Base-by-base conservation (phyloP, 2,113 vertebrate genomes). In the Embiotoca jacksoni region DNA sequence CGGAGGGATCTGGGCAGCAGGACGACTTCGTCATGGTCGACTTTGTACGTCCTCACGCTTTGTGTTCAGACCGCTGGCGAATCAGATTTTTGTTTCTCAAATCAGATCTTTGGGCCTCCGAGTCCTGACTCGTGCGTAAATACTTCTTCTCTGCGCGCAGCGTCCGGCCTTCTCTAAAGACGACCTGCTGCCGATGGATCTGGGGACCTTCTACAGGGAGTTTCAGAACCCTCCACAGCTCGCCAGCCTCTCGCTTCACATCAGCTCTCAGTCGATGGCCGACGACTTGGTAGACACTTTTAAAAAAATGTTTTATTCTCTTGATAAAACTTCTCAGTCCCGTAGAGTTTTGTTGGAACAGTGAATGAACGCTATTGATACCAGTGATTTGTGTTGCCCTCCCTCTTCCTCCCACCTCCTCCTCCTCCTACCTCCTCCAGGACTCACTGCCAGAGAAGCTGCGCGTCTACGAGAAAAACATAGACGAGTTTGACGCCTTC, bases 111-210 rank as follows among this genome's bases (percentile, higher is more conserved):
- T 23, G 23, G 23, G 23, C 23, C 23, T 23, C 23, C 23, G 23
- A 23, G 23, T 23, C 23, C 23, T 23, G 23, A 23, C 23, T 23
- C 23, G 23, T 23, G 23, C 23, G 23, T 23, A 23, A 23, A 23
- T 23, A 23, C 23, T 23, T 23, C 23, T 23, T 52, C 2, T 0
- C 7, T 46, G 5, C 37, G 0, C 6, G 1, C 10, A 99, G 98
- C 97, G 97, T 82, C 98, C 98, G 5, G 98, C 98, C 6, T 99
- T 99, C 93, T 99, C 98, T 69, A 99, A 99, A 92, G 98, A 99
- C 4, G 98, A 99, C 89, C 93, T 99, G 88, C 82, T 99, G 88
- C 97, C 98, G 1, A 99, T 99, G 97, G 98, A 99, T 88, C 87
- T 99, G 86, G 98, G 98, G 33, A 99, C 98, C 0, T 99, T 99